Base-by-base conservation (phyloP, 2,113 vertebrate genomes). In the Chionodraco myersi region DNA sequence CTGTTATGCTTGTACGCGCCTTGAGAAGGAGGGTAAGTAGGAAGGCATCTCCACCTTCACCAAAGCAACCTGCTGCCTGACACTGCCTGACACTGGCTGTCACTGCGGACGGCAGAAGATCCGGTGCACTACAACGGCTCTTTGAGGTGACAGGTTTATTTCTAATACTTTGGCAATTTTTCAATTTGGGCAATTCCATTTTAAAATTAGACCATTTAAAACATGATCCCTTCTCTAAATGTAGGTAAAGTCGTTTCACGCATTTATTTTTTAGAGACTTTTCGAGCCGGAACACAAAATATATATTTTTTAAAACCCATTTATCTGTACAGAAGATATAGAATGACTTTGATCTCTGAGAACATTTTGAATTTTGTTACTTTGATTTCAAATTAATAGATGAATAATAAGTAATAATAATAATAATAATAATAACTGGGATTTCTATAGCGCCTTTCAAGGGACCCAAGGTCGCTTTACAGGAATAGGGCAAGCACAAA, bases 51-150 rank as follows among this genome's bases (percentile, higher is more conserved):
- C 72, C 81, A 48, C 80, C 73, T 74, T 66, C 77, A 60, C 69
- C 69, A 64, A 51, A 83, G 84, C 75, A 60, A 79, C 88, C 86
- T 72, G 79, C 79, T 51, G 72, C 71, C 51, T 80, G 77, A 79
- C 80, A 53, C 73, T 51, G 72, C 71, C 51, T 80, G 77, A 79
- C 80, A 53, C 73, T 49, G 16, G 59, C 84, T 86, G 84, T 90
- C 80, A 79, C 64, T 26, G 15, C 11, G 14, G 82, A 68, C 26
- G 73, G 63, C 74, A 79, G 82, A 73, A 82, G 51, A 85, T 76
- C 85, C 60, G 59, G 16, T 13, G 49, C 48, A 78, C 65, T 63
- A 9, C 56, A 57, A 21, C 65, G 60, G 47, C 65, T 71, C 48
- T 49, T 18, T 63, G 44, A 69, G 53, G 26, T 3, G 15, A 21